Evolutionary conservation across 2,888 invertebrate genomes (phyloP).

Genomic region (Xiphydria camelus): DNA sequence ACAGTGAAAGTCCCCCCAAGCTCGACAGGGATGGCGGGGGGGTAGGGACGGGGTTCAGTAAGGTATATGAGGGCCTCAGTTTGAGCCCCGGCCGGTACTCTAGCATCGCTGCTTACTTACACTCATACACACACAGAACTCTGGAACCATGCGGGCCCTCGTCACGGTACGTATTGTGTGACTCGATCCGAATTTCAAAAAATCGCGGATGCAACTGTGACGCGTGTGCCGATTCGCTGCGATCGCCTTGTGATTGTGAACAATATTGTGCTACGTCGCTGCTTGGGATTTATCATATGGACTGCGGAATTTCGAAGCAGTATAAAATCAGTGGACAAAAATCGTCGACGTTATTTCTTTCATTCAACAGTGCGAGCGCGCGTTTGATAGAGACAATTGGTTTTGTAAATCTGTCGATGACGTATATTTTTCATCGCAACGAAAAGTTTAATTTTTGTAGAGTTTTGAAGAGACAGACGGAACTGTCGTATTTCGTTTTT

Average conservation of each 20-base stretch:
- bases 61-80: constrained; percentile 58
- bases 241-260: not conserved
- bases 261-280: too few relatives aligned
- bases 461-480: too few relatives aligned
- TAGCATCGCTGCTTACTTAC: constrained; percentile 53
- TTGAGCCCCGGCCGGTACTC: constrained; percentile 52
- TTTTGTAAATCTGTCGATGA: too few relatives aligned
- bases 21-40: constrained; percentile 33
- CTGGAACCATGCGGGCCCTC: constrained; percentile 46
- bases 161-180: constrained; percentile 51
- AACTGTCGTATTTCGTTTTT: too few relatives aligned
- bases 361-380: too few relatives aligned
- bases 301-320: too few relatives aligned
- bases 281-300: too few relatives aligned
- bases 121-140: constrained; percentile 33
- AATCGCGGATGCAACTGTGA: not conserved
- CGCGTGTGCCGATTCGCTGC: not conserved
- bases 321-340: too few relatives aligned
- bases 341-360: too few relatives aligned
- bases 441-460: too few relatives aligned
- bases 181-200: not conserved
- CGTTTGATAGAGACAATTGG: too few relatives aligned
- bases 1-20: constrained; percentile 53
- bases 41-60: constrained; percentile 44
- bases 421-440: too few relatives aligned